Percentiles rank a stretch among this genome's conserved stretches.
These are phyloP conservation scores for Limnephilus auricula DNA, from an alignment of 2,888 invertebrate genomes.

Conservation along the genomic window DNA sequence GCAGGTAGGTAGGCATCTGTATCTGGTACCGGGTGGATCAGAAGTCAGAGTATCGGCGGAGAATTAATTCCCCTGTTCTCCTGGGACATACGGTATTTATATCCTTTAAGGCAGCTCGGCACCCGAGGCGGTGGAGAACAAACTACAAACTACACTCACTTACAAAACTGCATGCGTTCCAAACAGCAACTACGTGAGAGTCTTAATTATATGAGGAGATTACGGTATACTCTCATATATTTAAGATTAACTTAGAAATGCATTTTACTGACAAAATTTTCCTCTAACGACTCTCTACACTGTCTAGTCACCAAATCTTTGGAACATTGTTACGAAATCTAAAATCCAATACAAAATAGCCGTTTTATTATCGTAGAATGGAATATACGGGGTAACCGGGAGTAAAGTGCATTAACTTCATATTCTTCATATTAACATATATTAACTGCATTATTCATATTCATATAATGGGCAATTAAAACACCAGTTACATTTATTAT, in stretches of 20 bases:
- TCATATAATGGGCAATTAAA: too few species aligned
- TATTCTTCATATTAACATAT: too few species aligned
- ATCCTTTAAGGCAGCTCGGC: constrained; percentile 9
- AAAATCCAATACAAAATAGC: too few species aligned
- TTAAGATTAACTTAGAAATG: not conserved
- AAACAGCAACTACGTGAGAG: not conserved
- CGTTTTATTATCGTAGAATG: too few species aligned
- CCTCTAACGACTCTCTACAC: too few species aligned
- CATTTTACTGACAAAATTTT: too few species aligned
- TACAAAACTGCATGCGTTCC: not conserved
- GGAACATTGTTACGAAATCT: too few species aligned
- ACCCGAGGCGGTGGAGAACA: not conserved
- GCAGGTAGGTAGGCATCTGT: not conserved
- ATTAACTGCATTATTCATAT: too few species aligned
- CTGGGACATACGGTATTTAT: constrained; percentile 41
- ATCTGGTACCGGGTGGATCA: constrained; percentile 27
- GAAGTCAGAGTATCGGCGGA: constrained; percentile 22
- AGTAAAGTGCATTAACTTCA: too few species aligned
- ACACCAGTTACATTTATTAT: too few species aligned
- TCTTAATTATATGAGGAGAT: not conserved
- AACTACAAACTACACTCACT: not conserved
- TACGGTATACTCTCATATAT: not conserved
- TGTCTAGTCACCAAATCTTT: too few species aligned
- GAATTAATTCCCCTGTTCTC: constrained; percentile 36
- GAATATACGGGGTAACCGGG: too few species aligned